A percentile compares a stretch with the other conserved stretches of the same genome.
Evolutionary conservation across 64 coral and sea anemone genomes (phyloP).

Genomic region (Anthopleura sola): DNA sequence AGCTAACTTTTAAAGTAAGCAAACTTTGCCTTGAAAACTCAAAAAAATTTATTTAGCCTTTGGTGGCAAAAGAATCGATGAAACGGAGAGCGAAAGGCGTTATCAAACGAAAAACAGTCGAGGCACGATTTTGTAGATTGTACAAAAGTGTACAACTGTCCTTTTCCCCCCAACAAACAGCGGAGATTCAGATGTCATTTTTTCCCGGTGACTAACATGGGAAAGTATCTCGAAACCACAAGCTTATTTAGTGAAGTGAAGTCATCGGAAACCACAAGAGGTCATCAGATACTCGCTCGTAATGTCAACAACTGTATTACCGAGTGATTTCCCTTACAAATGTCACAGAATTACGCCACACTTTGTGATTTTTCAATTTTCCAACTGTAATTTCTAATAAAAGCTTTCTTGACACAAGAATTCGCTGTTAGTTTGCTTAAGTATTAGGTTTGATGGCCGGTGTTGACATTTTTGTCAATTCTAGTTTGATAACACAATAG

Average conservation of each 20-base stretch:
- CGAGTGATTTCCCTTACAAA: not conserved
- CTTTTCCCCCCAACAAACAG: no score
- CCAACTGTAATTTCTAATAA: not conserved
- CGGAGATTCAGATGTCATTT: not conserved
- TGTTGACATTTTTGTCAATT: not conserved
- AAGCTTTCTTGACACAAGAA: not conserved
- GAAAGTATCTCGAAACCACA: not conserved
- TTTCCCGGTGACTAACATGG: not conserved
- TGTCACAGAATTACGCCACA: not conserved
- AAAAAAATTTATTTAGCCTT: no score
- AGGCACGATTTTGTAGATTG: no score
- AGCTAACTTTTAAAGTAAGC: not conserved
- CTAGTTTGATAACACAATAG: not conserved
- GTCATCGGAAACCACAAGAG: not conserved
- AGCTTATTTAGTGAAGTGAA: not conserved
- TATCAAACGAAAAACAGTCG: no score
- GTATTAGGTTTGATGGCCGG: not conserved
- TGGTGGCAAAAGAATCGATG: no score
- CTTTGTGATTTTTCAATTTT: not conserved
- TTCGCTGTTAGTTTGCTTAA: not conserved
- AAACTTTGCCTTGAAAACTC: not conserved
- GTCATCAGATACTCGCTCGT: not conserved
- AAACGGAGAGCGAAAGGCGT: no score
- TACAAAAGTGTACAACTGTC: no score
- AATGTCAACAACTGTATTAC: constrained; percentile 3